Percentiles rank a stretch among this genome's conserved stretches.
These are phyloP conservation scores for Drosophila paracracens DNA, from an alignment of 2,888 invertebrate species.

Conservation along the genomic window DNA sequence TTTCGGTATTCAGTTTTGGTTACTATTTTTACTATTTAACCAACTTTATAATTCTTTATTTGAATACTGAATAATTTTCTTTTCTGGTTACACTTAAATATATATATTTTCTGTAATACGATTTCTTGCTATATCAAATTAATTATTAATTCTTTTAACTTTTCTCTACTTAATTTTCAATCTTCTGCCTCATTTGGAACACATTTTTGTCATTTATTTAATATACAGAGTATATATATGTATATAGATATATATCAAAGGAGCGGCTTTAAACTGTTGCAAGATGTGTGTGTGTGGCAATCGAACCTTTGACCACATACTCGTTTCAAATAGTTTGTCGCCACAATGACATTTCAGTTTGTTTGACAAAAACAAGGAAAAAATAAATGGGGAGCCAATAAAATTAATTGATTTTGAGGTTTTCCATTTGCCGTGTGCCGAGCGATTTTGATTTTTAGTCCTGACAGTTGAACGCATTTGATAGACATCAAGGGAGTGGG, in stretches of 20 bases:
- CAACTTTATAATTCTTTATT: too few species aligned
- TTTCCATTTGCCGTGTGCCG: constrained; percentile 42
- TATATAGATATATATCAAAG: not conserved
- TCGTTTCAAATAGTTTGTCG: constrained; percentile 56
- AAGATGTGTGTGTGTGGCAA: constrained; percentile 3
- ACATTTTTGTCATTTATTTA: not conserved
- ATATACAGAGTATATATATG: not conserved
- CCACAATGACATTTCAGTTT: constrained; percentile 72
- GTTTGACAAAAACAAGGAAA: constrained; percentile 27
- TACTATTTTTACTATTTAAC: too few species aligned
- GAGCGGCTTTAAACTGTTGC: not conserved
- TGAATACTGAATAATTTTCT: not conserved
- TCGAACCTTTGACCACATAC: constrained; percentile 6
- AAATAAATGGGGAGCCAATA: constrained; percentile 55
- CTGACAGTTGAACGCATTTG: constrained; percentile 46
- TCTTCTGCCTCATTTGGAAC: too few species aligned
- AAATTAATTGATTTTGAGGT: constrained; percentile 78
- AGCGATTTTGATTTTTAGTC: constrained; percentile 50
- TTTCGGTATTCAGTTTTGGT: not conserved
- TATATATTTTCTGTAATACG: not conserved
- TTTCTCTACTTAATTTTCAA: too few species aligned
- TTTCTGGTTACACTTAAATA: not conserved
- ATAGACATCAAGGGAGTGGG: constrained; percentile 30
- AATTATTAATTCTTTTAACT: too few species aligned
- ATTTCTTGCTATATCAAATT: not conserved